Percentiles rank a stretch among this genome's conserved stretches.
These are phyloP conservation scores for Zootoca vivipara DNA, from an alignment of 2,113 vertebrate genomes.

Conservation along the genomic window DNA sequence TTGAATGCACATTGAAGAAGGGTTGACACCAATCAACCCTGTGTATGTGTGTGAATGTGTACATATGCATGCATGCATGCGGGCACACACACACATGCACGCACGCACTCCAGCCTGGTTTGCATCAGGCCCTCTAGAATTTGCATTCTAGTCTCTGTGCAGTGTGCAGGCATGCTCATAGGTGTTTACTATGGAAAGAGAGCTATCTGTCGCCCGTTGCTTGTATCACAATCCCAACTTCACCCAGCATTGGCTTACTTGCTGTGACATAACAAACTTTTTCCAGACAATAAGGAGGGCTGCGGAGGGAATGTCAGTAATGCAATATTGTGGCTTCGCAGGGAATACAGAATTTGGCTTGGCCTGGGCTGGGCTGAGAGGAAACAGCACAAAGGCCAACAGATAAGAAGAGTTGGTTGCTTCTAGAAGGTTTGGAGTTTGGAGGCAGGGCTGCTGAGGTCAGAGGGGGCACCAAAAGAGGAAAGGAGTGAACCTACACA, in stretches of 20 bases:
- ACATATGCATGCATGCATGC: no score
- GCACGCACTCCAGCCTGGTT: not conserved
- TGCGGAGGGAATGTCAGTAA: not conserved
- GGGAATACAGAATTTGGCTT: not conserved
- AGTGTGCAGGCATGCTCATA: not conserved
- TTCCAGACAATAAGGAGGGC: not conserved
- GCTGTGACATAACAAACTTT: not conserved
- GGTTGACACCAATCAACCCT: not conserved
- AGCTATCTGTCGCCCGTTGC: no score
- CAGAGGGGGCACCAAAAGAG: not conserved
- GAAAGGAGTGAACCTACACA: not conserved
- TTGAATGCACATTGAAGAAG: not conserved
- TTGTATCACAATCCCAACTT: not conserved
- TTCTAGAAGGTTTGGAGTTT: not conserved
- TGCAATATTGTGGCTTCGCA: not conserved
- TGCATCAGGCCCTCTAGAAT: no score
- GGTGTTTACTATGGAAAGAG: not conserved
- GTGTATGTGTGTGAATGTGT: not conserved
- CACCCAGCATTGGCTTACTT: not conserved
- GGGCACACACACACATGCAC: no score
- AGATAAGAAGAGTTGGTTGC: not conserved
- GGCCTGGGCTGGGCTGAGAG: not conserved
- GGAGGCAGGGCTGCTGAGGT: not conserved
- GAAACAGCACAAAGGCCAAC: not conserved
- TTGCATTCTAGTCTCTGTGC: not conserved